Conservation (phyloP, 2,888 invertebrate species). For the Petrophora chlorosata region DNA sequence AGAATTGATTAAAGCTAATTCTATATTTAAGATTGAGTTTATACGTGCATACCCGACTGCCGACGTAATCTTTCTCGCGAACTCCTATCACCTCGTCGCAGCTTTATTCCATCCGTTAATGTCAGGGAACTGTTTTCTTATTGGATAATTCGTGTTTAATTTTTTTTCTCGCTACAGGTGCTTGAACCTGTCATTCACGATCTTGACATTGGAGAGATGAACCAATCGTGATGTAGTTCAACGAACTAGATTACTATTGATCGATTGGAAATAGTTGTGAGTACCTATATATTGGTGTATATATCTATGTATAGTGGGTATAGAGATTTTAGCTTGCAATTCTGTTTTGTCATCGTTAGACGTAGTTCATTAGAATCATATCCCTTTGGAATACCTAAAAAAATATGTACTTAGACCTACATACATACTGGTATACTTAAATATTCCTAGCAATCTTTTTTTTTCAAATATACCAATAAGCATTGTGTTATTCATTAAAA, state of each 20-base stretch:
- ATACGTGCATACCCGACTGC: not conserved
- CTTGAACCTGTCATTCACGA: constrained; percentile 72
- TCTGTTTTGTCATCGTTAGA: too few species aligned
- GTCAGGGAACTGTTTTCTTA: constrained; percentile 70
- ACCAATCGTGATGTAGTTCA: constrained; percentile 53
- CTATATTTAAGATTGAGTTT: not conserved
- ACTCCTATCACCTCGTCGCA: constrained; percentile 1
- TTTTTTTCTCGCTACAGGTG: constrained; percentile 74
- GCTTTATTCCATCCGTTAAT: constrained; percentile 12
- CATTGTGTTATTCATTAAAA: too few species aligned
- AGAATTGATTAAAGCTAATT: not conserved
- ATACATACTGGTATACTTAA: too few species aligned
- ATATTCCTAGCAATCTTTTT: too few species aligned
- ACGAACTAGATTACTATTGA: constrained; percentile 56
- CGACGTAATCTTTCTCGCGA: not conserved
- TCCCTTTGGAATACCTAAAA: too few species aligned
- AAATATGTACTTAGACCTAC: too few species aligned
- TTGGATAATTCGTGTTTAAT: constrained; percentile 81
- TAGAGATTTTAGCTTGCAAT: too few species aligned
- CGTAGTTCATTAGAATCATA: too few species aligned
- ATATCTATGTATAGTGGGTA: too few species aligned
- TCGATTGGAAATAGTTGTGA: too few species aligned
- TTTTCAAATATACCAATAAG: too few species aligned
- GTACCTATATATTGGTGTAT: too few species aligned
- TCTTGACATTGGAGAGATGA: constrained; percentile 67